Evolutionary conservation across 2,888 invertebrate species (phyloP).

Genomic region (Hipparchia sbordonii): DNA sequence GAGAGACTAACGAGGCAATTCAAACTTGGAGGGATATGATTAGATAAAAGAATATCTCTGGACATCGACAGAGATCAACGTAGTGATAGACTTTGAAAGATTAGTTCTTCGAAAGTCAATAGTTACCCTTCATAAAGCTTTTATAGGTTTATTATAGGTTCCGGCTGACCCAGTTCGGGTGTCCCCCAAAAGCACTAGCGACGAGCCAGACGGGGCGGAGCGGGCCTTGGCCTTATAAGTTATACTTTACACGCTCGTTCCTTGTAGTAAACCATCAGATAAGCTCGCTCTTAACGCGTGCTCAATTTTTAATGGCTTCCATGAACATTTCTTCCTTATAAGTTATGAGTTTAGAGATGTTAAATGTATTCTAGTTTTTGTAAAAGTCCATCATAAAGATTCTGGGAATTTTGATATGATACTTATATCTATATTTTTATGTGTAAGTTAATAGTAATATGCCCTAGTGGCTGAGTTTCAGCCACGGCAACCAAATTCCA

Average conservation of each 20-base stretch:
- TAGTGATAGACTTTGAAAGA: neutral
- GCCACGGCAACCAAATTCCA: no score
- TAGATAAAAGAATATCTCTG: no score
- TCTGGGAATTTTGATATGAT: neutral
- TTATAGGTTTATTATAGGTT: constrained; percentile 27
- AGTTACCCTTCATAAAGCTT: constrained; percentile 2
- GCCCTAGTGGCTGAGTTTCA: no score
- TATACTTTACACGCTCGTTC: constrained; percentile 20
- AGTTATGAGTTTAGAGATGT: constrained; percentile 21
- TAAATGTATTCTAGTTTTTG: neutral
- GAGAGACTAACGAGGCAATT: no score
- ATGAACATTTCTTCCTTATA: constrained; percentile 7
- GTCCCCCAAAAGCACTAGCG: constrained; percentile 49
- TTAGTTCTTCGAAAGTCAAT: neutral
- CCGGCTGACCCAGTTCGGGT: constrained; percentile 56
- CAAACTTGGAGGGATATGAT: neutral
- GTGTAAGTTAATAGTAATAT: no score
- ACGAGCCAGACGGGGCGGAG: constrained; percentile 59
- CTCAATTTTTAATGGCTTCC: constrained; percentile 17
- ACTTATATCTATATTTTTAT: no score
- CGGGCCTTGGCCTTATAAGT: constrained; percentile 53
- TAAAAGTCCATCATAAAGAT: neutral
- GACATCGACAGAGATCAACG: neutral
- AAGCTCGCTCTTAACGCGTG: constrained; percentile 15
- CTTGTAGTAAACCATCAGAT: constrained; percentile 17